A percentile compares a stretch with the other conserved stretches of the same genome.
phyloP scores from a whole-genome alignment of 1,140 invertebrate species.

The Papilio dardanus region DNA sequence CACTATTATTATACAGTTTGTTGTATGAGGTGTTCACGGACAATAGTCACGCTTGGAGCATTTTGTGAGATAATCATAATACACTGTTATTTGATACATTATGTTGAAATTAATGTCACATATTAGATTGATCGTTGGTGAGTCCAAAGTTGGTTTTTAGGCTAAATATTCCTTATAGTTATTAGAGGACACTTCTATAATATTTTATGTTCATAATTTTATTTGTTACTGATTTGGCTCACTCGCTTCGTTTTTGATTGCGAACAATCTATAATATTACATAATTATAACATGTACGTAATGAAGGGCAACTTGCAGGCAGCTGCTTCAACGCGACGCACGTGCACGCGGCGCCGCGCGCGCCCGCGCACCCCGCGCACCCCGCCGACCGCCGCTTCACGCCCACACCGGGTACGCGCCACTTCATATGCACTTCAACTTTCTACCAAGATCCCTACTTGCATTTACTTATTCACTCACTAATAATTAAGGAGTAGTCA shows the following conservation, averaged over 20 bases:
- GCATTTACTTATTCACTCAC: neutral
- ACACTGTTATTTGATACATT: neutral
- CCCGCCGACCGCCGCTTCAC: conserved; percentile 55
- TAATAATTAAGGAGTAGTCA: no score
- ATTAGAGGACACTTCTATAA: neutral
- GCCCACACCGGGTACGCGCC: conserved; percentile 65
- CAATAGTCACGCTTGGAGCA: no score
- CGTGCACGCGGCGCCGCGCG: conserved; percentile 49
- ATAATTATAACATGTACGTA: no score
- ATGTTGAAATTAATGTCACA: neutral
- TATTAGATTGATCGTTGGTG: neutral
- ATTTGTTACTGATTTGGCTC: no score
- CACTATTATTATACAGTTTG: neutral
- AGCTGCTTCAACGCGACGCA: conserved; percentile 66
- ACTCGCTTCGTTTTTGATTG: no score
- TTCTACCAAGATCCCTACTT: neutral
- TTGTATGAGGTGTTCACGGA: neutral
- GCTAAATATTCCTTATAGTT: neutral
- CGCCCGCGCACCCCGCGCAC: conserved; percentile 29
- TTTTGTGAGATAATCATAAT: neutral
- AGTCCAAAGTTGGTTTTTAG: neutral
- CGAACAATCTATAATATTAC: no score
- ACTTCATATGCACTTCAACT: neutral
- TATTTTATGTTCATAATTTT: neutral
- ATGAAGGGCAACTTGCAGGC: conserved; percentile 51